Conservation (phyloP, 2,113 vertebrate genomes). For the Paradisaea rubra region DNA sequence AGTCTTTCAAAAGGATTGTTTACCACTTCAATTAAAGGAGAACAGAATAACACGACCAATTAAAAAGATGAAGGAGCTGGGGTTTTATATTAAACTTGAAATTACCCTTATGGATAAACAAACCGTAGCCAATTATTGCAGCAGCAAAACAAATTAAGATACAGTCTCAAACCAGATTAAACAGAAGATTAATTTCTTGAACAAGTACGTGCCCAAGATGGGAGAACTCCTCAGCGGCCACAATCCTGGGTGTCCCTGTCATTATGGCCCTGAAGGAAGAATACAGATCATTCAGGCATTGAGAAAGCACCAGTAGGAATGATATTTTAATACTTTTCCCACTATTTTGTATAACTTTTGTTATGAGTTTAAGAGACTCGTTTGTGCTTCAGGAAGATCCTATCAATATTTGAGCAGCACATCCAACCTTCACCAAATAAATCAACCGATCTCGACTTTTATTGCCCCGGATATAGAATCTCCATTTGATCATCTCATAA, state of each 20-base stretch:
- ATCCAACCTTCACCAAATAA: not conserved
- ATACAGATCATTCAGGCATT: not conserved
- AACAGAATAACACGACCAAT: not conserved
- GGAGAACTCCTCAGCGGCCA: not conserved
- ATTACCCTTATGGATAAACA: not conserved
- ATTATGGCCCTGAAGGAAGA: not conserved
- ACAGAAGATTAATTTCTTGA: not conserved
- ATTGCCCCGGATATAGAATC: not conserved
- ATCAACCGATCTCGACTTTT: not conserved
- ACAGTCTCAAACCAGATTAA: not conserved
- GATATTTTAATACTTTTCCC: not conserved
- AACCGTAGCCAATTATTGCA: not conserved
- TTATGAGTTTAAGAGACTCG: not conserved
- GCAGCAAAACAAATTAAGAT: not conserved
- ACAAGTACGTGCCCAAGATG: not conserved
- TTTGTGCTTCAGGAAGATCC: not conserved
- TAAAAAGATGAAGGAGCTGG: not conserved
- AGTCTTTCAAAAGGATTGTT: not conserved
- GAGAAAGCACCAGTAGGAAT: not conserved
- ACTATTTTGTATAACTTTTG: not conserved
- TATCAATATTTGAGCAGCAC: not conserved
- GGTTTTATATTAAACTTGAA: not conserved
- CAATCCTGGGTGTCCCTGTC: rapidly evolving
- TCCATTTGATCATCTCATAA: not conserved
- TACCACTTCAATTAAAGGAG: not conserved